Percentiles rank a stretch among this genome's conserved stretches.
Evolutionary conservation across 2,888 invertebrate genomes (phyloP).

Genomic region (Lingula anatina): DNA sequence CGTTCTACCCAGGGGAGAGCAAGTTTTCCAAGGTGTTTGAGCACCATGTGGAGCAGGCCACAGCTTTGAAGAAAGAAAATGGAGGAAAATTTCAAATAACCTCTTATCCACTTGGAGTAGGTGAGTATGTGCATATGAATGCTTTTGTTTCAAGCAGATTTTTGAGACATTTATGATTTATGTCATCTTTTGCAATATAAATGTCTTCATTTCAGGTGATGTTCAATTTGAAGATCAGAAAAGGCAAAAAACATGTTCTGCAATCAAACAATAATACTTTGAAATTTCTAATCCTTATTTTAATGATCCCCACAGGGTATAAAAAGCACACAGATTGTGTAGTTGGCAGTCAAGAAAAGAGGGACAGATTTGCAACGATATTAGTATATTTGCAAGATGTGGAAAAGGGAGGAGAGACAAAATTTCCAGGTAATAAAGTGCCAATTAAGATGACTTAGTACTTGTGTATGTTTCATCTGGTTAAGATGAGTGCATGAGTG

Average conservation of each 20-base stretch:
- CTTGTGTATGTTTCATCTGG: neutral
- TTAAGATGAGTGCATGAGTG: neutral
- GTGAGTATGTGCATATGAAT: too few species aligned
- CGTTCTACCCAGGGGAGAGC: slow-evolving; percentile 46
- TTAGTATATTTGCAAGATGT: slow-evolving; percentile 25
- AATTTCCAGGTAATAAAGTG: slow-evolving; percentile 24
- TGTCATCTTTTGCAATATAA: too few species aligned
- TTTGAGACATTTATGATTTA: neutral
- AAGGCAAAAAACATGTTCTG: neutral
- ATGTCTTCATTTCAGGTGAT: neutral
- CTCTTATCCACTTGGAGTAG: slow-evolving; percentile 38
- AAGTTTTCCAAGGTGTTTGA: slow-evolving; percentile 28
- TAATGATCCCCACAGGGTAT: too few species aligned
- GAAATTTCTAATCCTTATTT: neutral
- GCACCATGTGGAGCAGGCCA: slow-evolving; percentile 33
- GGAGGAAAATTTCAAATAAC: slow-evolving; percentile 48
- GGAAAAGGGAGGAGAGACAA: slow-evolving; percentile 25
- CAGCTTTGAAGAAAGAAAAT: slow-evolving; percentile 28
- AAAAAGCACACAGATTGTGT: slow-evolving; percentile 44
- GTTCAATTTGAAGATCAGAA: neutral
- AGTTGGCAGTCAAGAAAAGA: slow-evolving; percentile 21
- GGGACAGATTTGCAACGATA: slow-evolving; percentile 34
- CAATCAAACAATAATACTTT: neutral
- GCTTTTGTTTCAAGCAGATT: too few species aligned
- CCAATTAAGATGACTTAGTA: neutral